Evolutionary conservation across 1,140 invertebrate genomes (phyloP).

Genomic region (Aplysia californica): DNA sequence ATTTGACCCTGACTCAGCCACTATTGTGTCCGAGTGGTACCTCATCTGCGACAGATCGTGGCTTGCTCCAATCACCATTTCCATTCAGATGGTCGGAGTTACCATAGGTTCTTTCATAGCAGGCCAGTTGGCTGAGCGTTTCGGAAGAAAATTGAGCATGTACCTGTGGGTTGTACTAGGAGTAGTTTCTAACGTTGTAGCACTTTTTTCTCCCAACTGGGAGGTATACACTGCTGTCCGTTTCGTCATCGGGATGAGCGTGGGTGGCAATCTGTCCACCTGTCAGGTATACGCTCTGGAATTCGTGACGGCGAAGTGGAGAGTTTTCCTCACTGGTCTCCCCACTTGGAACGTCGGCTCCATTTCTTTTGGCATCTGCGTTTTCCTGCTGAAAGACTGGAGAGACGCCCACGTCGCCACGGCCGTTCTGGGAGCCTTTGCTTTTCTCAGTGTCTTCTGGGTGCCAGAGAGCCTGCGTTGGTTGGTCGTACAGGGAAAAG

Average conservation of each 20-base stretch:
- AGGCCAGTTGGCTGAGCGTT: conserved; percentile 32
- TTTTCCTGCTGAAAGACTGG: not conserved
- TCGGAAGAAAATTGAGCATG: conserved; percentile 31
- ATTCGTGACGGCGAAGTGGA: not conserved
- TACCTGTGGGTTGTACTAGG: not conserved
- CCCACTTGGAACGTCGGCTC: not conserved
- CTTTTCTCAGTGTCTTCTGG: not conserved
- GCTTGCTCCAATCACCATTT: conserved; percentile 21
- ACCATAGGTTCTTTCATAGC: conserved; percentile 25
- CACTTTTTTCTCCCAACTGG: conserved; percentile 24
- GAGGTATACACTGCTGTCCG: conserved; percentile 30
- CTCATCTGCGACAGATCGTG: conserved; percentile 30
- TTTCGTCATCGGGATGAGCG: conserved; percentile 25
- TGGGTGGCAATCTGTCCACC: not conserved
- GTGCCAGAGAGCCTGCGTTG: not conserved
- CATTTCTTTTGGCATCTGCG: not conserved
- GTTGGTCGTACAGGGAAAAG: not conserved
- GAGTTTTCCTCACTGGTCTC: not conserved
- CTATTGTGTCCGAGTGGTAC: conserved; percentile 24
- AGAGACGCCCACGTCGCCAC: not conserved
- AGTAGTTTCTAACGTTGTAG: not conserved
- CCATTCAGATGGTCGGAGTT: conserved; percentile 36
- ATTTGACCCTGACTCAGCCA: not conserved
- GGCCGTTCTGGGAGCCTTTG: not conserved
- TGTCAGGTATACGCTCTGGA: not conserved